Percentiles rank a stretch among this genome's conserved stretches.
These are phyloP conservation scores for Tetraneura akinire DNA, from an alignment of 1,140 invertebrate genomes.

Conservation along the genomic window DNA sequence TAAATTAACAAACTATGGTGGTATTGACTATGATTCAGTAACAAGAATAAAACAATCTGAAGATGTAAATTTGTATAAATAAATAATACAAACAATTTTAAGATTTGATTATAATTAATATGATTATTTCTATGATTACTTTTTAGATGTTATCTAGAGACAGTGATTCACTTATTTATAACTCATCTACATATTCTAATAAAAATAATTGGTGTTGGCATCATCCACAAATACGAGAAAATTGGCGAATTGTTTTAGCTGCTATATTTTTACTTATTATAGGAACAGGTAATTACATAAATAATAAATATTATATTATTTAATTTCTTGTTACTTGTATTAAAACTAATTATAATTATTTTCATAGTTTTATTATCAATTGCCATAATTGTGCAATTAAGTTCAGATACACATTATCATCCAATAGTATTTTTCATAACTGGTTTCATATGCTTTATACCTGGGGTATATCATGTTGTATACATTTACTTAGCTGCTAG, in stretches of 20 bases:
- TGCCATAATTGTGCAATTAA: slow-evolving; percentile 53
- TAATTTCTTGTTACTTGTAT: background rate
- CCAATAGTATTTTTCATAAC: slow-evolving; percentile 79
- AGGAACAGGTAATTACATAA: slow-evolving; percentile 66
- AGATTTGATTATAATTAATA: background rate
- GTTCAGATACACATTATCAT: slow-evolving; percentile 67
- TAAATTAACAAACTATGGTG: slow-evolving; percentile 52
- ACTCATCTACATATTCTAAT: slow-evolving; percentile 59
- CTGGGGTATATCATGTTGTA: slow-evolving; percentile 79
- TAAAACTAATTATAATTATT: slow-evolving; percentile 20
- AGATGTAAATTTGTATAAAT: slow-evolving; percentile 55
- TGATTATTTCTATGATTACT: slow-evolving; percentile 32
- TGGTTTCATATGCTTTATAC: slow-evolving; percentile 78
- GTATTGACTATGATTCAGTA: slow-evolving; percentile 53
- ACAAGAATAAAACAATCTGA: slow-evolving; percentile 54
- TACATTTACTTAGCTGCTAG: slow-evolving; percentile 82
- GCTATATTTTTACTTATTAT: slow-evolving; percentile 75
- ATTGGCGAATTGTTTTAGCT: slow-evolving; percentile 81
- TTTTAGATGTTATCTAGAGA: slow-evolving; percentile 74
- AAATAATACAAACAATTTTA: background rate
- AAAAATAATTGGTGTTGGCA: slow-evolving; percentile 70
- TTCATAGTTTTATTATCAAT: slow-evolving; percentile 52
- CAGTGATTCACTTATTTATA: slow-evolving; percentile 78
- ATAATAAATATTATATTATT: background rate
- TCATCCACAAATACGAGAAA: slow-evolving; percentile 80